Evolutionary conservation across 1,140 invertebrate species (phyloP), one percentile per base, ranked within the genome.

Genomic region (Bombus balteatus): DNA sequence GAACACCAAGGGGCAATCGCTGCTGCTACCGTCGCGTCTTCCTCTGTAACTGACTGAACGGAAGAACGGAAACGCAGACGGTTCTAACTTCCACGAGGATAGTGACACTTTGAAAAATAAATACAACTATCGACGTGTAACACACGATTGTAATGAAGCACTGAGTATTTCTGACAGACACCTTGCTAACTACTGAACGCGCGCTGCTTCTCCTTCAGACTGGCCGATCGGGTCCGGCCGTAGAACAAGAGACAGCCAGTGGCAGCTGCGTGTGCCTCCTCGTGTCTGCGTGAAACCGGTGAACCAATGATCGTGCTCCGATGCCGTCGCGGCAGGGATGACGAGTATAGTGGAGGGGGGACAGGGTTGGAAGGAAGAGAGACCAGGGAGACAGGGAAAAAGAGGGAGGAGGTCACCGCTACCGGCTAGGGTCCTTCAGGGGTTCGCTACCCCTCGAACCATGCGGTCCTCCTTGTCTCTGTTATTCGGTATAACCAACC

Each of bases 271-370:
- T 92, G 90, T 85, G 90, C 88, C 87, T 89, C 88, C 90, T 90
- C 91, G 87, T 91, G 92, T 85, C 85, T 92, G 88, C 89, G 91
- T 91, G 89, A 87, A 92, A 90, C 91, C 90, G 92, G 93, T 91
- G 93, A 93, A 93, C 93, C 93, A 93, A 94, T 94, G 92, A 92
- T 93, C 91, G 93, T 91, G 87, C 87, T 89, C 87, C 86, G 57
- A 85, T 88, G 86, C 76, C 86, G 87, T 75, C 81, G 90, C 75
- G 88, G 92, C 88, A 92, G 87, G 87, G 89, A 90, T 88, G 89
- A 88, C 91, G 89, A 72, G 89, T 81, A 83, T 78, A 72, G 86
- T 87, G 83, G 87, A 82, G 81, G 75, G 81, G 75, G 85, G 86
- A 86, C 73, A 85, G 87, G 89, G 89, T 86, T 89, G 88, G 83